These are phyloP conservation scores for Lumbricus terrestris DNA, from an alignment of 2,888 invertebrate species.

Conservation along the genomic window DNA sequence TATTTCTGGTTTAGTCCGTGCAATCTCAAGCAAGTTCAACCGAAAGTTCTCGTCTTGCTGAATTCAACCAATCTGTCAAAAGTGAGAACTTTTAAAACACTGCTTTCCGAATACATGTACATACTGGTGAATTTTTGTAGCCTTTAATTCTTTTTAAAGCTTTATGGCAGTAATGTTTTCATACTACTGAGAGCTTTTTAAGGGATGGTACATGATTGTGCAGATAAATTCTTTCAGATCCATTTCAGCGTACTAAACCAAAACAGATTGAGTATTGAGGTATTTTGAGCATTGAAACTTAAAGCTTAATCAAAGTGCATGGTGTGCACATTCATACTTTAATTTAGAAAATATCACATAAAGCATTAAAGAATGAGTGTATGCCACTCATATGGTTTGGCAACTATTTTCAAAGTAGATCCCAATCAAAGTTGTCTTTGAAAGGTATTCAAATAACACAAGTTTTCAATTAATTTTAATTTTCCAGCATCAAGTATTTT, in stretches of 20 bases:
- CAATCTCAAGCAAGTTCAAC: neutral
- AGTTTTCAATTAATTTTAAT: too few relatives aligned
- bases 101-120: too few relatives aligned
- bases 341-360: neutral
- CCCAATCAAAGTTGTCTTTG: neutral
- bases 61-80: neutral
- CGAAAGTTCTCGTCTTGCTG: neutral
- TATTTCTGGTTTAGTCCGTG: neutral
- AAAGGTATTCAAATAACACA: neutral
- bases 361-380: neutral
- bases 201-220: neutral
- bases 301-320: neutral
- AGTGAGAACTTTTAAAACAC: neutral
- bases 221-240: neutral
- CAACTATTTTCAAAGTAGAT: neutral
- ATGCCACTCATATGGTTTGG: neutral
- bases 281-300: neutral
- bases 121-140: too few relatives aligned
- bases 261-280: neutral
- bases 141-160: too few relatives aligned
- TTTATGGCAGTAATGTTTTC: neutral
- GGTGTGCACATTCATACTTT: neutral
- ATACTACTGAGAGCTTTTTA: neutral
- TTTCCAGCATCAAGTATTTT: neutral
- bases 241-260: neutral